Base-by-base conservation (phyloP, 1,140 invertebrate species). In the Onthophagus taurus region DNA sequence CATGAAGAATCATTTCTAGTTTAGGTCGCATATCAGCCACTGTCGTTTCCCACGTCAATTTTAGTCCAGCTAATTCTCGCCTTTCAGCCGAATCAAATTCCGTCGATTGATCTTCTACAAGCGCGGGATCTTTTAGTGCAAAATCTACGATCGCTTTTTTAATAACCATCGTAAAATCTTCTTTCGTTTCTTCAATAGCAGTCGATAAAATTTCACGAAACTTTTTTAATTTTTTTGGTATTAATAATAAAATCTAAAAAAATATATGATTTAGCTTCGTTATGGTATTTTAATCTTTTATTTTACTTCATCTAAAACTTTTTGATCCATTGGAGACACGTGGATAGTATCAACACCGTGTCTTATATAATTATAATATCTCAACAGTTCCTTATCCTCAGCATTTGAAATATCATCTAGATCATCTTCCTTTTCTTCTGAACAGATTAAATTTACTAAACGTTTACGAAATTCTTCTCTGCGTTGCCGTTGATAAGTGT, bases 101-200 rank as follows among this genome's bases (percentile, higher is more conserved):
- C 5, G 6, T 19, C 2, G 44, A 18, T 23, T 42, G 11, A 5
- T 44, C 19, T 44, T 63, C 65, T 47, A 70, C 65, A 61, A 66
- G 70, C 45, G 66, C 63, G 2, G 83, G 78, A 65, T 91, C 83
- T 57, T 80, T 78, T 2, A 95, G 65, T 2, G 90, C 86, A 65
- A 89, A 94, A 68, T 94, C 88, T 2, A 89, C 77, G 4, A 87
- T 77, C 0, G 89, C 82, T 64, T 89, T 92, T 59, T 92, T 93
- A 45, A 92, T 81, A 51, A 79, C 81, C 50, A 84, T 73, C 51
- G 83, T 73, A 62, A 89, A 95, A 54, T 90, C 83, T 48, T 85
- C 78, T 54, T 80, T 71, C 53, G 80, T 74, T 58, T 85, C 80
- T 44, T 72, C 58, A 9, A 81, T 72, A 34, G 75, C 31, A 18